Conservation (phyloP, 2,888 invertebrate genomes). For the Drosophila paranaensis region DNA sequence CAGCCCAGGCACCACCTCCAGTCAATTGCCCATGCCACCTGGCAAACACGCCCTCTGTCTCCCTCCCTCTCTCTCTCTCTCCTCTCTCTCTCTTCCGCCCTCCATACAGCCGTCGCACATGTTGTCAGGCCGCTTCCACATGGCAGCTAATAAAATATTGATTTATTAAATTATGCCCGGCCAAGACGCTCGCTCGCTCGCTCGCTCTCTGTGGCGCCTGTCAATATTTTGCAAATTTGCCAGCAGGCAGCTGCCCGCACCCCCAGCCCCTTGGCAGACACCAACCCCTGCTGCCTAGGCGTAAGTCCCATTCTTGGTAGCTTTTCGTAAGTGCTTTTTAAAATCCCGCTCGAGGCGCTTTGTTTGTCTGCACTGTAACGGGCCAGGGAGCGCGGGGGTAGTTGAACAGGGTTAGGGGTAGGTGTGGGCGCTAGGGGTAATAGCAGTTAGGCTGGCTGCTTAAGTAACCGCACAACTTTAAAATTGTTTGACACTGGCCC, state of each 20-base stretch:
- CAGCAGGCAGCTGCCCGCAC: conserved; percentile 44
- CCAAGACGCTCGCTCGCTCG: conserved; percentile 19
- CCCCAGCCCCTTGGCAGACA: not conserved
- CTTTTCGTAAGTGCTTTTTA: conserved; percentile 77
- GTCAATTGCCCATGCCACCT: not conserved
- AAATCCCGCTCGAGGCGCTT: conserved; percentile 71
- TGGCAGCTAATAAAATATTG: conserved; percentile 78
- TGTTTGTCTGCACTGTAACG: conserved; percentile 64
- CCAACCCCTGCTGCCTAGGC: conserved; percentile 10
- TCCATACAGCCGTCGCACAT: not conserved
- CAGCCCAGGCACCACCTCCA: conserved; percentile 1
- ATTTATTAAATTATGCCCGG: conserved; percentile 73
- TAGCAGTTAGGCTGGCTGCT: conserved; percentile 42
- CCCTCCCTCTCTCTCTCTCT: not conserved
- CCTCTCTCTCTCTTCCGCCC: not conserved
- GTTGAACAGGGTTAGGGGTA: not conserved
- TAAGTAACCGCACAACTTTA: conserved; percentile 77
- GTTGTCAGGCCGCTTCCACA: conserved; percentile 33
- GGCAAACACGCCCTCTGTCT: too few relatives aligned
- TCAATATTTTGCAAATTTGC: conserved; percentile 75
- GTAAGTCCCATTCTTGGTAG: conserved; percentile 41
- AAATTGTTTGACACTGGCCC: conserved; percentile 67
- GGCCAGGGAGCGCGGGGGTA: not conserved
- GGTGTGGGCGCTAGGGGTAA: conserved; percentile 16
- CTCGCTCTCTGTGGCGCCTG: conserved; percentile 29